phyloP scores from a whole-genome alignment of 1,140 invertebrate species.

The Camponotus vicinus region DNA sequence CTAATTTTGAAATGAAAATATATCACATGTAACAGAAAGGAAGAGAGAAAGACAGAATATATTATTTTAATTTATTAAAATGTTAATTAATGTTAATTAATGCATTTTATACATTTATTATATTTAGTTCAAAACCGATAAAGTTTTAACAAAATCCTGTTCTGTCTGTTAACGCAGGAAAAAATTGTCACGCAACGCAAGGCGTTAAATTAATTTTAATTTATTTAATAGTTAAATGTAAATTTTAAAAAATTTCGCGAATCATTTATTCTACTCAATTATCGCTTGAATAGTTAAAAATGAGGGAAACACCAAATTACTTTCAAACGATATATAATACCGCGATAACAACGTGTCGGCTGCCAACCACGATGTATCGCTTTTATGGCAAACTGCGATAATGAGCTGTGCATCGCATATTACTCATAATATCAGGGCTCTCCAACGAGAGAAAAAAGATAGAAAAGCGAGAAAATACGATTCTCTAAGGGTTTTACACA shows the following conservation, averaged over 20 bases:
- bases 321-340: neutral
- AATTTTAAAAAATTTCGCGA: neutral
- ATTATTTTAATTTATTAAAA: conserved; percentile 20
- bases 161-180: neutral
- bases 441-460: neutral
- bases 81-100: neutral
- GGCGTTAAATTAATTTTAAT: neutral
- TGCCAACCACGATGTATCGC: conserved; percentile 5
- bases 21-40: neutral
- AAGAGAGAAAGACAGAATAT: neutral
- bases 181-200: neutral
- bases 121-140: neutral
- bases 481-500: neutral
- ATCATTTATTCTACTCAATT: neutral
- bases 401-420: neutral
- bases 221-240: neutral
- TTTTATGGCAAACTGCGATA: conserved; percentile 1
- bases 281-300: neutral
- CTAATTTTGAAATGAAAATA: conserved; percentile 5
- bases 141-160: conserved; percentile 9
- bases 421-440: conserved; percentile 16
- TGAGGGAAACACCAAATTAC: neutral
- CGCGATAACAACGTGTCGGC: neutral
- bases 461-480: neutral
- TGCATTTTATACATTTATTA: conserved; percentile 27